phyloP scores from a whole-genome alignment of 2,888 invertebrate species.

The Rhagonycha lutea region DNA sequence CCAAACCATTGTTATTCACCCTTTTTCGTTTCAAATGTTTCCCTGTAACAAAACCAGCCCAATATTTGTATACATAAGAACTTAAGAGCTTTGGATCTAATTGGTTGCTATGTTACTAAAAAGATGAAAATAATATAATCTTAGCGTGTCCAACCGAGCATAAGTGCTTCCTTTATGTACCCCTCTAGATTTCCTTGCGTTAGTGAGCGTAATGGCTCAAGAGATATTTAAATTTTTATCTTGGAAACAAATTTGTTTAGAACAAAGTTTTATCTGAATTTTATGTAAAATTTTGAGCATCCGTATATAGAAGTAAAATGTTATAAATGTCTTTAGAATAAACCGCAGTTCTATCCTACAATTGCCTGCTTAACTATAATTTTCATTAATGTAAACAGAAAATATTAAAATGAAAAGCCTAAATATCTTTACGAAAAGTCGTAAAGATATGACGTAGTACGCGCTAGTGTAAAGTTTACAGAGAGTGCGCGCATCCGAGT shows the following conservation, averaged over 20 bases:
- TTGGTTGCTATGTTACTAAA: background rate
- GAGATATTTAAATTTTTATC: background rate
- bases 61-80: background rate
- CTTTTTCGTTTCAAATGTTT: background rate
- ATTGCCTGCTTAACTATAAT: too few species aligned
- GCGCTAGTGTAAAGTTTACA: too few species aligned
- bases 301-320: too few species aligned
- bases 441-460: too few species aligned
- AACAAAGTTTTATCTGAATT: background rate
- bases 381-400: too few species aligned
- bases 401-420: too few species aligned
- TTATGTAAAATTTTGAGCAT: background rate
- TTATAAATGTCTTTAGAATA: too few species aligned
- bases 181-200: background rate
- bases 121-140: background rate
- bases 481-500: too few species aligned
- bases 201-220: background rate
- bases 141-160: background rate
- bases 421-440: too few species aligned
- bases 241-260: background rate
- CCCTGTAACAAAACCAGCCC: background rate
- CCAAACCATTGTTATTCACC: background rate
- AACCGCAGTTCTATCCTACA: too few species aligned
- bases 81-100: background rate
- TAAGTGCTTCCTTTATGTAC: background rate